phyloP scores from a whole-genome alignment of 2,113 vertebrate species.

The Numida meleagris region DNA sequence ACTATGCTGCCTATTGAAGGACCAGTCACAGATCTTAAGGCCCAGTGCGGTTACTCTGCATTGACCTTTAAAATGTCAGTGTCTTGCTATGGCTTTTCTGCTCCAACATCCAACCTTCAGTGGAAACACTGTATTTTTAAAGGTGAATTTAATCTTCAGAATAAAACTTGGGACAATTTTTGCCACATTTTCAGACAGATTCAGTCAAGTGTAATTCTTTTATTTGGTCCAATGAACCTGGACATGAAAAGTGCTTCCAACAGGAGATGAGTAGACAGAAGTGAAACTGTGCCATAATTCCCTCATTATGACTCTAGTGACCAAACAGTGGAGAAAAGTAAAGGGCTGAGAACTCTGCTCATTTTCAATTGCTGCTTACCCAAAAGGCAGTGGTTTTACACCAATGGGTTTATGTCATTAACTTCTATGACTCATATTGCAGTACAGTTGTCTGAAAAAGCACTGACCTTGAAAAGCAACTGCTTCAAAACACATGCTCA shows the following conservation, averaged over 20 bases:
- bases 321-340: background rate
- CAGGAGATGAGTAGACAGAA: background rate
- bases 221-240: background rate
- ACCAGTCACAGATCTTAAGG: background rate
- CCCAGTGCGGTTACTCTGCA: background rate
- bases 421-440: conserved; percentile 55
- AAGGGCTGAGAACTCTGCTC: background rate
- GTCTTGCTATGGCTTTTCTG: background rate
- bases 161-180: background rate
- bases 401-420: conserved; percentile 24
- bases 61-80: background rate
- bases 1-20: background rate
- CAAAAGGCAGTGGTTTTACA: conserved; percentile 31
- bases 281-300: background rate
- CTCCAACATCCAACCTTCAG: background rate
- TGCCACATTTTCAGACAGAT: background rate
- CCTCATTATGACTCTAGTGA: background rate
- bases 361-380: conserved; percentile 10
- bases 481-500: conserved; percentile 53
- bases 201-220: background rate
- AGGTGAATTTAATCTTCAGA: background rate
- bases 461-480: conserved; percentile 59
- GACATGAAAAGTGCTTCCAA: background rate
- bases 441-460: conserved; percentile 56
- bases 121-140: background rate